These are phyloP conservation scores for Oryzias celebensis DNA, from an alignment of 2,113 vertebrate species.

Conservation along the genomic window DNA sequence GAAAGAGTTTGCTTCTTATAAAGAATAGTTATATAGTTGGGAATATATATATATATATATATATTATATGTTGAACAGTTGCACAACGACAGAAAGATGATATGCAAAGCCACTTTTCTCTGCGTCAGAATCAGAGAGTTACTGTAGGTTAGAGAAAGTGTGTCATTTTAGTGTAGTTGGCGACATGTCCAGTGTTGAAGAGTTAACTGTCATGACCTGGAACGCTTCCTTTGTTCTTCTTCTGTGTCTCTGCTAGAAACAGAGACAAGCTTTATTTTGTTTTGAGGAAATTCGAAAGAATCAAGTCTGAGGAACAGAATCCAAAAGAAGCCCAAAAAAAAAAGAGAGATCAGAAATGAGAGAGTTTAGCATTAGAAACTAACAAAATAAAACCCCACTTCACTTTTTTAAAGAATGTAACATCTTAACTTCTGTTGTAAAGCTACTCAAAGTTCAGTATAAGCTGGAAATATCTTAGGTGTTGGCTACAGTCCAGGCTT, in stretches of 20 bases:
- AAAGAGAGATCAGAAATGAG: neutral
- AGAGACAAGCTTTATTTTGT: constrained; percentile 32
- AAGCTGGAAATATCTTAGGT: neutral
- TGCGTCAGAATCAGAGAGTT: too few species aligned
- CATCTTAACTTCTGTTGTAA: neutral
- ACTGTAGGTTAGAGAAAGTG: too few species aligned
- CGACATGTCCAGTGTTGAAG: too few species aligned
- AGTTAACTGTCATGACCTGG: neutral
- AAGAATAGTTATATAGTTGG: too few species aligned
- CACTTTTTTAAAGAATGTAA: neutral
- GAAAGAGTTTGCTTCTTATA: too few species aligned
- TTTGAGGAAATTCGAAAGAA: constrained; percentile 20
- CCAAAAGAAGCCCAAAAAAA: neutral
- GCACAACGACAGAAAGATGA: too few species aligned
- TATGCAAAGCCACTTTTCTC: too few species aligned
- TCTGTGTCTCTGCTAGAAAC: constrained; percentile 4
- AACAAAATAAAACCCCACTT: neutral
- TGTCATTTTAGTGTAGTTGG: too few species aligned
- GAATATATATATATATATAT: too few species aligned
- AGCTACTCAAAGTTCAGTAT: neutral
- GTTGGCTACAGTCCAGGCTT: constrained; percentile 27
- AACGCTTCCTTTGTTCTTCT: constrained; percentile 32
- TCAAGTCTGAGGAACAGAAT: constrained; percentile 12
- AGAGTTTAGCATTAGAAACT: neutral
- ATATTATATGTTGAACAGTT: too few species aligned